Conservation (phyloP, 2,113 vertebrate genomes). For the Sphyrna mokarran region DNA sequence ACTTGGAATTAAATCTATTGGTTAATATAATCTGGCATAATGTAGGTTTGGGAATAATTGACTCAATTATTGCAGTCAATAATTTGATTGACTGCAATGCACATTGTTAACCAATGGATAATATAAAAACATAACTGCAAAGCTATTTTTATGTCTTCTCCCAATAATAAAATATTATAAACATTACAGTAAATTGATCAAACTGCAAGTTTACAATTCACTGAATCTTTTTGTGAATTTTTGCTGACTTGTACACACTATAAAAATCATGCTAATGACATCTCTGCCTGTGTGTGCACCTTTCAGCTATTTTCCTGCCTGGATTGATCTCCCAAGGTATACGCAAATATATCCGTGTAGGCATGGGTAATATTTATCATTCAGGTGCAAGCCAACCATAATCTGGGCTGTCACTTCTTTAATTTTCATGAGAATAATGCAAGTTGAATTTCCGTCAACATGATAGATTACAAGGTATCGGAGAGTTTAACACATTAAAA, state of each 20-base stretch:
- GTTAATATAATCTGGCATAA: not conserved
- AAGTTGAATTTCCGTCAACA: not conserved
- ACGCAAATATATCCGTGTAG: not conserved
- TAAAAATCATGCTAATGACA: not conserved
- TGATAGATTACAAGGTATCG: not conserved
- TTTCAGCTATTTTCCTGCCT: not conserved
- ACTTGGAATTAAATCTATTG: conserved; percentile 1
- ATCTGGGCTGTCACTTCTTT: not conserved
- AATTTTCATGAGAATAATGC: not conserved
- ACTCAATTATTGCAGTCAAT: too few relatives aligned
- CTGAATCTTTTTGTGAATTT: not conserved
- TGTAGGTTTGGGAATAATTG: too few relatives aligned
- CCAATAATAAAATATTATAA: not conserved
- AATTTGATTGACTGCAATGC: not conserved
- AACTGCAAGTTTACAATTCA: not conserved
- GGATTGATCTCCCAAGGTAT: too few relatives aligned
- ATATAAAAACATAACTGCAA: not conserved
- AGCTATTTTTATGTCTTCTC: too few relatives aligned
- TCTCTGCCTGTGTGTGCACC: too few relatives aligned
- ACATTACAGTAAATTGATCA: not conserved
- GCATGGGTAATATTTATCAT: not conserved
- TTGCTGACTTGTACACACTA: too few relatives aligned
- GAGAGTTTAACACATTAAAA: not conserved
- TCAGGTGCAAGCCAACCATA: not conserved
- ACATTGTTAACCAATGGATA: not conserved